Evolutionary conservation across 2,888 invertebrate species (phyloP).

Genomic region (Drosophila pseudotalamancana): DNA sequence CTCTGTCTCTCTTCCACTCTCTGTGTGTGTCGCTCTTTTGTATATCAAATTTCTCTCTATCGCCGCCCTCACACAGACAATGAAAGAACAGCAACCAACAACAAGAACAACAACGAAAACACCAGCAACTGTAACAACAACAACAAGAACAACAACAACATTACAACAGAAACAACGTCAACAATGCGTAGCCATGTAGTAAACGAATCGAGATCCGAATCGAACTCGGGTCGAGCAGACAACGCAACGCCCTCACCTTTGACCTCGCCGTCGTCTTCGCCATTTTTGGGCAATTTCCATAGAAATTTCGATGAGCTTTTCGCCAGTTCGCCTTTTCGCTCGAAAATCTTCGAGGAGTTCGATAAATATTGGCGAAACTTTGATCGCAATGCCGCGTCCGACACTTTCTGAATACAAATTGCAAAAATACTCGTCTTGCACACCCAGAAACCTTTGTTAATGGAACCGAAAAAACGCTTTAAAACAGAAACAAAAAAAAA

Average conservation of each 20-base stretch:
- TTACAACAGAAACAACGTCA: constrained; percentile 25
- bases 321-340: constrained; percentile 77
- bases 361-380: constrained; percentile 82
- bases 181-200: constrained; percentile 40
- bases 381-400: constrained; percentile 50
- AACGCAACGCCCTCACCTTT: constrained; percentile 16
- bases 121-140: constrained; percentile 10
- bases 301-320: constrained; percentile 76
- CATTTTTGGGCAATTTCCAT: constrained; percentile 56
- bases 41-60: constrained; percentile 57
- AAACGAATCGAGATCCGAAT: constrained; percentile 31
- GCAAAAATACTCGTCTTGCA: constrained; percentile 11
- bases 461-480: constrained; percentile 60
- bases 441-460: constrained; percentile 49
- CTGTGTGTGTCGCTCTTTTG: constrained; percentile 32
- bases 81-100: constrained; percentile 35
- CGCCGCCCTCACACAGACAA: constrained; percentile 62
- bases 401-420: constrained; percentile 37
- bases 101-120: constrained; percentile 26
- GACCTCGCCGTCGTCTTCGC: constrained; percentile 32
- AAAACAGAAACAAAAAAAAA: neutral
- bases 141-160: constrained; percentile 22
- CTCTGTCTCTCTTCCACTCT: constrained; percentile 32
- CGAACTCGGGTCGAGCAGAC: constrained; percentile 18
- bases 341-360: constrained; percentile 78